Evolutionary conservation across 2,888 invertebrate genomes (phyloP), one percentile per base, ranked within the genome.

Genomic region (Phyllotreta striolata): DNA sequence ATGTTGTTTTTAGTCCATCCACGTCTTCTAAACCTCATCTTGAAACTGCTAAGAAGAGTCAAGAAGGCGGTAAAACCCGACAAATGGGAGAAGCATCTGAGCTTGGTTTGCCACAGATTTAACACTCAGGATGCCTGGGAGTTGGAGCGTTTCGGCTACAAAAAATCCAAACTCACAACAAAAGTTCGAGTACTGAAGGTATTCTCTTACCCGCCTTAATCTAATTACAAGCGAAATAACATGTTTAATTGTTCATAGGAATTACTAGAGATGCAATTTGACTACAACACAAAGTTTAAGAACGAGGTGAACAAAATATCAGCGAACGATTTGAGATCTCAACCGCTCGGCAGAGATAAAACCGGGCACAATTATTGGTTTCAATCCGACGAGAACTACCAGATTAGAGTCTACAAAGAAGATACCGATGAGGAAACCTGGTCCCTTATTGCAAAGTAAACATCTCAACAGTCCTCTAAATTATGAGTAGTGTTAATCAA

Each of bases 371-470:
- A 91, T 5, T 99, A 99, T 81, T 99, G 98, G 97, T 89, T 91
- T 75, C 94, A 97, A 75, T 87, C 92, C 62, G 95, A 98, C 80
- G 88, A 91, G 68, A 91, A 92, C 64, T 91, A 93, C 74, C 95
- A 96, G 81, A 85, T 98, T 67, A 87, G 95, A 69, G 88, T 99
- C 51, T 99, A 96, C 81, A 90, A 92, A 77, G 98, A 98, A 82
- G 96, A 98, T 78, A 88, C 92, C 70, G 98, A 98, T 81, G 98
- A 98, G 79, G 96, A 98, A 80, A 93, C 93, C 9, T 97, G 96
- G 96, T 90, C 92, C 78, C 86, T 96, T 49, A 91, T 97, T 67
- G 96, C 96, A 67, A 91, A 88, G 92, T 93, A 83, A 81, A 41
- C 9, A 41, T 14, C 12, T 47, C 13, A n/a, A n/a, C n/a, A 9